phyloP scores from a whole-genome alignment of 1,140 invertebrate species.

The Drosophila tristis region DNA sequence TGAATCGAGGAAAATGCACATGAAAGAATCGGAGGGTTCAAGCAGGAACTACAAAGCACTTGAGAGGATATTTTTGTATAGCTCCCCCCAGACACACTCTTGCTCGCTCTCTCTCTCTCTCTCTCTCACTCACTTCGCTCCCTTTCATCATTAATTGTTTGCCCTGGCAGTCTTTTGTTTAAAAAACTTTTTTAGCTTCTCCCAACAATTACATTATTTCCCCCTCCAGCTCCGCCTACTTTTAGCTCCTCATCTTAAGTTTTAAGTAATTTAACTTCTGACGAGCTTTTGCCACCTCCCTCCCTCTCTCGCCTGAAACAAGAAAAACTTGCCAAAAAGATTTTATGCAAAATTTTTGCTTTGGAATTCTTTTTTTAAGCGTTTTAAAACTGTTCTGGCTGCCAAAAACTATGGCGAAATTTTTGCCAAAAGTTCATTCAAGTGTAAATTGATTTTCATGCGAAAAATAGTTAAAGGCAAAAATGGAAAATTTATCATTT shows the following conservation, averaged over 20 bases:
- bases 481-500: conserved; percentile 2
- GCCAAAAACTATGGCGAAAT: conserved; percentile 10
- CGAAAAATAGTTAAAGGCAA: background rate
- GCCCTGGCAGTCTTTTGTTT: conserved; percentile 22
- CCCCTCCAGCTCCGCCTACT: background rate
- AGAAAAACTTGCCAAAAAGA: conserved; percentile 44
- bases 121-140: background rate
- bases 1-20: conserved; percentile 18
- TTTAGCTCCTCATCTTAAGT: conserved; percentile 37
- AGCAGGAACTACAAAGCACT: background rate
- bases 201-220: conserved; percentile 49
- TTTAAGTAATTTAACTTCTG: conserved; percentile 77
- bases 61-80: conserved; percentile 8
- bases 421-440: conserved; percentile 30
- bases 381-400: conserved; percentile 37
- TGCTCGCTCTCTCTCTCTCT: background rate
- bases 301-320: conserved; percentile 32
- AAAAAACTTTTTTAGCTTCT: conserved; percentile 51
- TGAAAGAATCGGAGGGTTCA: conserved; percentile 3
- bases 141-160: conserved; percentile 41
- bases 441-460: conserved; percentile 38
- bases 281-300: conserved; percentile 30
- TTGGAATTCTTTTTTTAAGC: conserved; percentile 43
- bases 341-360: conserved; percentile 39
- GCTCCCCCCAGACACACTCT: background rate